Evolutionary conservation across 2,113 vertebrate genomes (phyloP).

Genomic region (Pygoscelis antarcticus): DNA sequence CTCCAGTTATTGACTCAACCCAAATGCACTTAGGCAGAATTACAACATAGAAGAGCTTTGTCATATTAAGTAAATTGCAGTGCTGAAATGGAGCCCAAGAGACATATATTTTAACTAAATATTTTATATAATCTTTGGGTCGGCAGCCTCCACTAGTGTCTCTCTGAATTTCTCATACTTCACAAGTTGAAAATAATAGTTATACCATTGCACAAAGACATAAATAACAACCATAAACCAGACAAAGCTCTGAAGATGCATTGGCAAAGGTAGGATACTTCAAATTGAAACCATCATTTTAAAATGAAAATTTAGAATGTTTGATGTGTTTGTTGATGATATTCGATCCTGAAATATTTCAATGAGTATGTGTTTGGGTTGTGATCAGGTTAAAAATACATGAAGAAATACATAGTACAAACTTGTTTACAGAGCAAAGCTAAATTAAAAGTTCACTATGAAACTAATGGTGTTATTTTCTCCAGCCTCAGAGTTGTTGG

Average conservation of each 20-base stretch:
- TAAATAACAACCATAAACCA: background rate
- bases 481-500: background rate
- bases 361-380: background rate
- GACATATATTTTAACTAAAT: background rate
- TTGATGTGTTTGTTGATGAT: background rate
- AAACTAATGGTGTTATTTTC: background rate
- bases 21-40: background rate
- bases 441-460: background rate
- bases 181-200: background rate
- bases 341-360: background rate
- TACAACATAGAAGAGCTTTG: background rate
- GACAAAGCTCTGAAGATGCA: background rate
- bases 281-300: background rate
- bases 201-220: background rate
- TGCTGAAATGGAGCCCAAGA: background rate
- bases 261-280: background rate
- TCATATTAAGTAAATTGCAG: background rate
- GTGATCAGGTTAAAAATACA: background rate
- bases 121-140: background rate
- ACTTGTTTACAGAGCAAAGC: background rate
- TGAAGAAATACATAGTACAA: background rate
- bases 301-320: background rate
- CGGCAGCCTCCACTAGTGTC: background rate
- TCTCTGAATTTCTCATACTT: background rate
- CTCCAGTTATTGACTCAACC: background rate